These are phyloP conservation scores for Rosalia funebris DNA, from an alignment of 2,888 invertebrate species.

Conservation along the genomic window DNA sequence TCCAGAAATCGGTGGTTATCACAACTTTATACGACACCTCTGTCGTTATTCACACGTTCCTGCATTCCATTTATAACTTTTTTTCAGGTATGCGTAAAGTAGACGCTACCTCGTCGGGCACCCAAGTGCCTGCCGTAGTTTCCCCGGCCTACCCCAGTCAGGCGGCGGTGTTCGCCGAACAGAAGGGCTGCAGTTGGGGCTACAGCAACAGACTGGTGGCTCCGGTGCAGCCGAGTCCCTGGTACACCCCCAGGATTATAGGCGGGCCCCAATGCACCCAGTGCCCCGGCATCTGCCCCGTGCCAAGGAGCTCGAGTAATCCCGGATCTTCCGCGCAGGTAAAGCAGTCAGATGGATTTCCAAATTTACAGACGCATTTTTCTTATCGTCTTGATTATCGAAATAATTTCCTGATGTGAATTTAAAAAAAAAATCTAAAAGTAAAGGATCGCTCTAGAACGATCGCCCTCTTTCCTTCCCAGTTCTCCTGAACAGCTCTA, in stretches of 20 bases:
- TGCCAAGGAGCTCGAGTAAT: conserved; percentile 62
- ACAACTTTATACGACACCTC: no score
- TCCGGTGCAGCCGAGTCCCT: conserved; percentile 56
- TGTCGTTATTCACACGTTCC: no score
- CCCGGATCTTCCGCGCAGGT: conserved; percentile 56
- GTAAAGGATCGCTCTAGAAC: no score
- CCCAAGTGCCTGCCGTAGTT: conserved; percentile 52
- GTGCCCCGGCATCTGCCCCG: conserved; percentile 62
- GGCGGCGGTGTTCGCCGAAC: conserved; percentile 66
- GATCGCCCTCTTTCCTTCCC: no score
- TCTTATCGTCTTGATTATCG: no score
- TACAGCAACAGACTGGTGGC: conserved; percentile 62
- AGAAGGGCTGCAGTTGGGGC: conserved; percentile 65
- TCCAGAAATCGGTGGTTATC: no score
- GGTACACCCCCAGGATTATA: conserved; percentile 57
- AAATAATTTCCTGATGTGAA: no score
- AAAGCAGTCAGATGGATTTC: no score
- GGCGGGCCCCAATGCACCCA: conserved; percentile 62
- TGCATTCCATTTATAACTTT: no score
- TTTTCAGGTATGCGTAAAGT: conserved; percentile 60
- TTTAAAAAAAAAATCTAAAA: no score
- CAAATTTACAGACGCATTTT: no score
- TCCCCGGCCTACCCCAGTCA: conserved; percentile 59
- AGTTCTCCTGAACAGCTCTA: no score
- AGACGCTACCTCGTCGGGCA: conserved; percentile 54